Evolutionary conservation across 2,797 vertebrate species (phyloP).

Genomic region (Coluber constrictor): DNA sequence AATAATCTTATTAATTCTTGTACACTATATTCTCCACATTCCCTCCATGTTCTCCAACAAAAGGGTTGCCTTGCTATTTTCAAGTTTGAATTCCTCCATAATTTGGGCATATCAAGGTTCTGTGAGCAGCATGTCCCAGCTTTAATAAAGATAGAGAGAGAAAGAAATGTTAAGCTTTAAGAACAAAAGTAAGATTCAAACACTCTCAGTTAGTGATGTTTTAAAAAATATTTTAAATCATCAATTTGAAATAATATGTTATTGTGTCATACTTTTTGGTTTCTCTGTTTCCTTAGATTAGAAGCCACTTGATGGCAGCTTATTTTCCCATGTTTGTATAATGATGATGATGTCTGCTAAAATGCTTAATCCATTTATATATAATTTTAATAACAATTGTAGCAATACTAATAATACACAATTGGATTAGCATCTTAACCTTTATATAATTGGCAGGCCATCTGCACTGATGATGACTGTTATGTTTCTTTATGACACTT

Average conservation of each 20-base stretch:
- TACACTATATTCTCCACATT: background rate
- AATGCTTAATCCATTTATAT: background rate
- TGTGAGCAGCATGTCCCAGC: background rate
- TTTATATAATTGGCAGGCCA: background rate
- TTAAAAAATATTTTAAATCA: constrained; percentile 17
- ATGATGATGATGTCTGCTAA: background rate
- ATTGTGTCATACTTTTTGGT: background rate
- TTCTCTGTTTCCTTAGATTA: background rate
- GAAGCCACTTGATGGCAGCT: background rate
- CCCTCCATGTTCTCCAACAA: background rate
- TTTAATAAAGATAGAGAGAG: background rate
- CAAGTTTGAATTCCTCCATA: background rate
- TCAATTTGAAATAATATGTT: background rate
- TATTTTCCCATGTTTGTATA: constrained; percentile 18
- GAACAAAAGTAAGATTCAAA: background rate
- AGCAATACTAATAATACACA: background rate
- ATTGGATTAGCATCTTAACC: constrained; percentile 28
- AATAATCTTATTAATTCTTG: background rate
- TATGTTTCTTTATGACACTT: constrained; percentile 1
- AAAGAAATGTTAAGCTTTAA: background rate
- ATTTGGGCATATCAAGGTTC: background rate
- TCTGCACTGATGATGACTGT: background rate
- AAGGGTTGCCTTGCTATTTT: background rate
- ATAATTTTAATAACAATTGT: background rate
- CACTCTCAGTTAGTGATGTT: background rate